A percentile compares a stretch with the other conserved stretches of the same genome.
Evolutionary conservation across 2,888 invertebrate genomes (phyloP).

Genomic region (Actias luna): DNA sequence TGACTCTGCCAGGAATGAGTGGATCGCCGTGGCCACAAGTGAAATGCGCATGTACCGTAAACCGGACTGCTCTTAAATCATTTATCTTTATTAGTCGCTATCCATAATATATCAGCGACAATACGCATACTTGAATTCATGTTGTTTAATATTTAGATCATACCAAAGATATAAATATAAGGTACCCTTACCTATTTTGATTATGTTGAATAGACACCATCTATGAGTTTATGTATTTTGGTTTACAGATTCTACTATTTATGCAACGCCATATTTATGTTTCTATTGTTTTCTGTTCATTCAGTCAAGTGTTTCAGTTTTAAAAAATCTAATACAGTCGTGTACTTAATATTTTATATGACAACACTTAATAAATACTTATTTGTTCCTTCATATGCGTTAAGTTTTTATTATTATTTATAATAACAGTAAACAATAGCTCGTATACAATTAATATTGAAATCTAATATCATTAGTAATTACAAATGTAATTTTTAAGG

Average conservation of each 20-base stretch:
- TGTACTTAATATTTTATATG: not conserved
- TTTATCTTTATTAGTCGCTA: conserved; percentile 12
- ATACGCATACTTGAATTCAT: conserved; percentile 23
- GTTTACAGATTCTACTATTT: conserved; percentile 11
- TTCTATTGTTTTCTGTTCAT: not conserved
- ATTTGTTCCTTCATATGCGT: not conserved
- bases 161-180: conserved; percentile 72
- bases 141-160: conserved; percentile 43
- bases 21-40: conserved; percentile 88
- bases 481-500: not conserved
- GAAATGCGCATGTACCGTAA: conserved; percentile 82
- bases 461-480: conserved; percentile 4
- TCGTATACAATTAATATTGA: not conserved
- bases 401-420: conserved; percentile 1
- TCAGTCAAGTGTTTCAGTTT: not conserved
- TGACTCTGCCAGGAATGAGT: conserved; percentile 89
- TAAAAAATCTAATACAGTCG: not conserved
- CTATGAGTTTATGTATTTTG: conserved; percentile 21
- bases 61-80: conserved; percentile 56
- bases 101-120: conserved; percentile 19
- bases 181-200: conserved; percentile 43
- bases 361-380: not conserved
- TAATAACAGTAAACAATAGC: not conserved
- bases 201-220: conserved; percentile 32
- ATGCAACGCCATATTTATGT: conserved; percentile 6